Evolutionary conservation across 2,888 invertebrate genomes (phyloP).

Genomic region (Peribatodes rhomboidaria): DNA sequence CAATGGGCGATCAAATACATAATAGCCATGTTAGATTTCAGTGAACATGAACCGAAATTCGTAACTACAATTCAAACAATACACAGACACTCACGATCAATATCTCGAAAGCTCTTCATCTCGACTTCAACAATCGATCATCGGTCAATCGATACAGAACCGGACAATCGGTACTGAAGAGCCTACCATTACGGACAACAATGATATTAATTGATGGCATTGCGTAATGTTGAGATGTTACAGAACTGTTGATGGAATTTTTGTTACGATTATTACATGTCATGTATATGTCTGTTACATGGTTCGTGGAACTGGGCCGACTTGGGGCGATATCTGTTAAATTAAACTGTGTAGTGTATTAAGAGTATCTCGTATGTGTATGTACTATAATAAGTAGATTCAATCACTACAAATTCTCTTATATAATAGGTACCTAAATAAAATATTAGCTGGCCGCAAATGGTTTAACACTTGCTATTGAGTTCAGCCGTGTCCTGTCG

Average conservation of each 20-base stretch:
- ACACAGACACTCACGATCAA: not conserved
- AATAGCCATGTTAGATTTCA: no score
- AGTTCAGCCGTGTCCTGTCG: no score
- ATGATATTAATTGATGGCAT: constrained; percentile 46
- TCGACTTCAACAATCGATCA: constrained; percentile 12
- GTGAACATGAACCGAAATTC: not conserved
- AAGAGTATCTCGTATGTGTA: no score
- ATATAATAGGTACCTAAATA: no score
- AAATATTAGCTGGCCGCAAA: no score
- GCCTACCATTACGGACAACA: constrained; percentile 33
- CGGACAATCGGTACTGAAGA: constrained; percentile 32
- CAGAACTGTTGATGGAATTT: constrained; percentile 21
- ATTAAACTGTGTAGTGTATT: no score
- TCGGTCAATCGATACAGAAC: constrained; percentile 15
- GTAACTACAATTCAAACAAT: constrained; percentile 8
- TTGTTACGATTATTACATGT: constrained; percentile 10
- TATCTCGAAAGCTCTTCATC: constrained; percentile 11
- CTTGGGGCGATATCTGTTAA: not conserved
- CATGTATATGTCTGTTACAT: constrained; percentile 9
- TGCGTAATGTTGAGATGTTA: constrained; percentile 47
- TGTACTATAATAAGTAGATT: no score
- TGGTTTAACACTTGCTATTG: no score
- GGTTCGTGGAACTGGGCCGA: not conserved
- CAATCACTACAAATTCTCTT: no score
- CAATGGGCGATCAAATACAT: no score